A percentile compares a stretch with the other conserved stretches of the same genome.
Conservation (phyloP, 2,797 vertebrate species). For the Alauda arvensis region DNA sequence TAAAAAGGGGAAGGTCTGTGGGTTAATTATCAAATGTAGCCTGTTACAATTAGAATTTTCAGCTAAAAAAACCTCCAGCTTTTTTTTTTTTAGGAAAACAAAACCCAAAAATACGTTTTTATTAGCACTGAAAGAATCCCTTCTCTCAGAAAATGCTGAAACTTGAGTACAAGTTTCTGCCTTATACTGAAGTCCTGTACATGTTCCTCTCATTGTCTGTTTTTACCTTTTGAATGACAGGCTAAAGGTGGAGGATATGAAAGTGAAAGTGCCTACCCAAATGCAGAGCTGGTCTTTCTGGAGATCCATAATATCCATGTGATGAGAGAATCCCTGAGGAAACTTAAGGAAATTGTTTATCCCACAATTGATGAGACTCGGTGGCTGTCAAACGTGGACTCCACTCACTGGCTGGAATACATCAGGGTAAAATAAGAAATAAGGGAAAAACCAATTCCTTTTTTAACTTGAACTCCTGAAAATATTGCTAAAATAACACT, state of each 20-base stretch:
- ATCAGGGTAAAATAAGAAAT: slow-evolving; percentile 74
- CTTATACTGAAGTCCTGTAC: background rate
- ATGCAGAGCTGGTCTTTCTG: slow-evolving; percentile 88
- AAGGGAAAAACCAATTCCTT: background rate
- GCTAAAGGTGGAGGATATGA: slow-evolving; percentile 93
- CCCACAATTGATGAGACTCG: slow-evolving; percentile 88
- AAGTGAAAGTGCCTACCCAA: slow-evolving; percentile 88
- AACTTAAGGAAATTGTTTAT: slow-evolving; percentile 91
- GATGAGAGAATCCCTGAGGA: slow-evolving; percentile 93
- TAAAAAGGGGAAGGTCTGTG: background rate
- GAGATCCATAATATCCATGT: slow-evolving; percentile 96
- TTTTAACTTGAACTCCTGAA: background rate
- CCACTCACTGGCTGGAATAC: slow-evolving; percentile 94
- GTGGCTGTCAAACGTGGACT: slow-evolving; percentile 89
- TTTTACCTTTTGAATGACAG: slow-evolving; percentile 64
- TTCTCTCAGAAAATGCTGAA: background rate
- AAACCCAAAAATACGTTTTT: background rate
- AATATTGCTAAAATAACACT: background rate
- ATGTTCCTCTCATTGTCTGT: background rate
- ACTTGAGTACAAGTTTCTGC: background rate
- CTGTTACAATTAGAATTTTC: background rate
- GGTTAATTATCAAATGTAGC: background rate
- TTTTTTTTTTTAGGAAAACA: background rate
- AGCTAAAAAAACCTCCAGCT: background rate
- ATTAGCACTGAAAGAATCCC: background rate